These are phyloP conservation scores for Grallaria varia DNA, from an alignment of 2,113 vertebrate species.

Conservation along the genomic window DNA sequence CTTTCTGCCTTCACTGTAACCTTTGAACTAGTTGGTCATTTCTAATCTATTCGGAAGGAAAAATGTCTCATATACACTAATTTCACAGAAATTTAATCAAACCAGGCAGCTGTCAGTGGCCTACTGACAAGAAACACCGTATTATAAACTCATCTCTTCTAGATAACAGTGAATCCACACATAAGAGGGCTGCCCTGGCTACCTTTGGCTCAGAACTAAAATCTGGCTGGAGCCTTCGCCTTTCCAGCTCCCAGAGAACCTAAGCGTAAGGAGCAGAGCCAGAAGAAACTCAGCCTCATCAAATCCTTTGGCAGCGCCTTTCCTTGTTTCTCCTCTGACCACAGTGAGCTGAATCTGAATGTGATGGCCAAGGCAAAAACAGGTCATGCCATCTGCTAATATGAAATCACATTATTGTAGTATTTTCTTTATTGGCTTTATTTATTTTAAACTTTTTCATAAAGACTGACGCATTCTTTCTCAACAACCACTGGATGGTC, in stretches of 20 bases:
- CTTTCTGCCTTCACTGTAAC: neutral
- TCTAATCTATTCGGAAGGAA: neutral
- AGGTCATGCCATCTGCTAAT: neutral
- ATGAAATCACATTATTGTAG: neutral
- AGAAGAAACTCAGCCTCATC: rapidly evolving
- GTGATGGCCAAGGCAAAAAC: neutral
- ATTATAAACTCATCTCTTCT: neutral
- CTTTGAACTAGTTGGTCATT: neutral
- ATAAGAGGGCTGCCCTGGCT: neutral
- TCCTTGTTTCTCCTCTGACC: neutral
- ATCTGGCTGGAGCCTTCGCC: neutral
- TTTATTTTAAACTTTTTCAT: neutral
- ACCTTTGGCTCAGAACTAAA: neutral
- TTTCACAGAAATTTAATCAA: neutral
- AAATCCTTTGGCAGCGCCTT: neutral
- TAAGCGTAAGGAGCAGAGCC: neutral
- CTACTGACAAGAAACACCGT: neutral
- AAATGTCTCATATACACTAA: neutral
- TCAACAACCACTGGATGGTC: neutral
- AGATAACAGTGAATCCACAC: neutral
- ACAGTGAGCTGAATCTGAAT: neutral
- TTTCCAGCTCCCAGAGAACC: neutral
- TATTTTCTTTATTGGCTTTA: neutral
- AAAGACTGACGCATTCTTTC: neutral
- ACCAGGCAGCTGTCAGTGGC: neutral